These are phyloP conservation scores for Microchirus variegatus DNA, from an alignment of 2,797 vertebrate species.

Conservation along the genomic window DNA sequence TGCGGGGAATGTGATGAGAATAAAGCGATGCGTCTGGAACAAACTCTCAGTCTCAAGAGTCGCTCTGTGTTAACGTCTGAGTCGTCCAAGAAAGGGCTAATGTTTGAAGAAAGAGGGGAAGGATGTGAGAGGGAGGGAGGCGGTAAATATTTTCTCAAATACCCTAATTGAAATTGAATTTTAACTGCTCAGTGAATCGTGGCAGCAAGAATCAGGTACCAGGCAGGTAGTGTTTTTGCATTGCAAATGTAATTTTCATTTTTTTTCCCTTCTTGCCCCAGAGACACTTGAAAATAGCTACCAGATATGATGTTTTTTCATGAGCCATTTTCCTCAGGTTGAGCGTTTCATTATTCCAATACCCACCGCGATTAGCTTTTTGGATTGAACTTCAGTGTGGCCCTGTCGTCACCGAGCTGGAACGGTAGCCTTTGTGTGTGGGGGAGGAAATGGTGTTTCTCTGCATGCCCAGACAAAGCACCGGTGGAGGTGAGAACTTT, in stretches of 20 bases:
- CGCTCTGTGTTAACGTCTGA: slow-evolving; percentile 47
- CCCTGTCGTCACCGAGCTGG: slow-evolving; percentile 59
- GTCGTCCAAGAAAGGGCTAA: slow-evolving; percentile 41
- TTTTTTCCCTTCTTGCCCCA: slow-evolving; percentile 40
- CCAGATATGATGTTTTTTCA: slow-evolving; percentile 71
- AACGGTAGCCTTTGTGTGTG: slow-evolving; percentile 31
- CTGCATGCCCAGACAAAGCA: slow-evolving; percentile 53
- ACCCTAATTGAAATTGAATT: slow-evolving; percentile 80
- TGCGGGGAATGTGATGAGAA: too few relatives aligned
- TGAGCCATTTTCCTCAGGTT: slow-evolving; percentile 67
- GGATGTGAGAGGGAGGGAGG: slow-evolving; percentile 26
- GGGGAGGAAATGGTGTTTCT: slow-evolving; percentile 50
- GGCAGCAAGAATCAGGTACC: slow-evolving; percentile 59
- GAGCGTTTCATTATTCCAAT: slow-evolving; percentile 67
- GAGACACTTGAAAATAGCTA: slow-evolving; percentile 65
- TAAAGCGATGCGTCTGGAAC: too few relatives aligned
- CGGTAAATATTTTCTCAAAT: slow-evolving; percentile 75
- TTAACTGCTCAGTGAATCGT: slow-evolving; percentile 69
- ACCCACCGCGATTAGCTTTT: slow-evolving; percentile 63
- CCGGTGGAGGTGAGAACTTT: slow-evolving; percentile 56
- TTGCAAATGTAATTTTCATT: slow-evolving; percentile 80
- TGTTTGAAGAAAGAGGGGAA: slow-evolving; percentile 19
- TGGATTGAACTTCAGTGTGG: slow-evolving; percentile 44
- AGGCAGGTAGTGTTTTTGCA: slow-evolving; percentile 68
- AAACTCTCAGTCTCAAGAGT: slow-evolving; percentile 50